Conservation (phyloP, 1,140 invertebrate genomes). For the Drosophila willistoni region DNA sequence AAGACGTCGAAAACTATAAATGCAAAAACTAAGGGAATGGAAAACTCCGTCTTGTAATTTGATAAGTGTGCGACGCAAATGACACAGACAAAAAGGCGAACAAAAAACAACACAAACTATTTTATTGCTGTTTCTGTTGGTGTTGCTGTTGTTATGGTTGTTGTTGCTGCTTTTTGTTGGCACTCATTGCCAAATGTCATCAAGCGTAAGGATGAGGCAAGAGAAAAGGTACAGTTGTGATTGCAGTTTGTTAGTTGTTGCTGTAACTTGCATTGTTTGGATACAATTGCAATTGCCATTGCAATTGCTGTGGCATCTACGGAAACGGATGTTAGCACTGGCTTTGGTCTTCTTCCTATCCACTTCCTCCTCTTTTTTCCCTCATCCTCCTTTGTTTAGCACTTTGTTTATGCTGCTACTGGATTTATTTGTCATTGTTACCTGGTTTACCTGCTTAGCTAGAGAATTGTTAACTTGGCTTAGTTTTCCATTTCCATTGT, state of each 20-base stretch:
- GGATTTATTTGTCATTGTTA: constrained; percentile 17
- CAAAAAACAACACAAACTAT: constrained; percentile 1
- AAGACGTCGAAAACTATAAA: constrained; percentile 36
- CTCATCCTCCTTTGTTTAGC: not conserved
- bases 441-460: not conserved
- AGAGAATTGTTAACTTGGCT: constrained; percentile 10
- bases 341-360: not conserved
- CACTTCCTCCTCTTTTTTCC: not conserved
- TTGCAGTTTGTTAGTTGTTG: constrained; percentile 25
- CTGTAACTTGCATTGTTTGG: constrained; percentile 15
- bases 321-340: constrained; percentile 43
- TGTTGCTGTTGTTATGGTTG: not conserved
- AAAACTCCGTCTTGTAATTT: constrained; percentile 46
- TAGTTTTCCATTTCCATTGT: constrained; percentile 4
- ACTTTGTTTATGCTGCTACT: constrained; percentile 9
- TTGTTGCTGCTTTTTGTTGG: not conserved
- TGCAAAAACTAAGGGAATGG: constrained; percentile 22
- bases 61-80: constrained; percentile 49
- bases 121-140: constrained; percentile 40
- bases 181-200: constrained; percentile 27
- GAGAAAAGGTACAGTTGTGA: constrained; percentile 32
- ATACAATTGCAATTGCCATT: constrained; percentile 28
- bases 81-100: constrained; percentile 19
- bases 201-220: constrained; percentile 3
- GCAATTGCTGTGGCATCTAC: not conserved